Evolutionary conservation across 2,888 invertebrate species (phyloP), one percentile per base, ranked within the genome.

Genomic region (Rhamphomyia laevipes): DNA sequence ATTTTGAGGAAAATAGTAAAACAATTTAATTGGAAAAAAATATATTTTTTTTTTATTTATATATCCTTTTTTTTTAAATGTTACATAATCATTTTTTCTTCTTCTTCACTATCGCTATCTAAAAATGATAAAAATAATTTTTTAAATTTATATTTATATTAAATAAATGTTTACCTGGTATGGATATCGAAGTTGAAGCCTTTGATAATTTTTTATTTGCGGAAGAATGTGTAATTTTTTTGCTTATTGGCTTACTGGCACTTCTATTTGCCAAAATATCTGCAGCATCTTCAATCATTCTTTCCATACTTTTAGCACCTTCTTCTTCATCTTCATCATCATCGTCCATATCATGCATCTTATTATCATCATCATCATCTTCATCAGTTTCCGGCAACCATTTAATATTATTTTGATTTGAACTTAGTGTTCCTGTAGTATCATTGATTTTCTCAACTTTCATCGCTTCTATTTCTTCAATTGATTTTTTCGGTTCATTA

Each of bases 61-160:
- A n/a, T n/a, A n/a, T n/a, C n/a, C 21, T 4, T 4, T 21, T 21
- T 21, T 21, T 21, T 21, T 21, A 21, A 21, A 7, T 27, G 2
- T 27, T 27, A 27, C 48, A 61, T 51, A 17, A 59, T 51, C 42
- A 59, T 49, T 41, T 58, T 58, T 42, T 52, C 49, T 21, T 64
- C 63, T 35, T 64, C 63, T 47, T 64, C 64, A 33, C 61, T 62
- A 23, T 61, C 61, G 40, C 59, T 61, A 38, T 27, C 23, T 27
- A 27, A 43, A 9, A 53, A 49, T 53, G 15, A 38, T 50, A 50
- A 50, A 33, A 43, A 48, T 23, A 35, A 23, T 18, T 15, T 18
- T 45, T 31, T 5, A 18, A 11, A 18, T 12, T 12, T 48, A 45
- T 43, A 4, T 38, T 50, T 6, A 37, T 27, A 37, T 17, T 11